A percentile compares a stretch with the other conserved stretches of the same genome.
Conservation (phyloP, 2,888 invertebrate species). For the Cantharis nigra region DNA sequence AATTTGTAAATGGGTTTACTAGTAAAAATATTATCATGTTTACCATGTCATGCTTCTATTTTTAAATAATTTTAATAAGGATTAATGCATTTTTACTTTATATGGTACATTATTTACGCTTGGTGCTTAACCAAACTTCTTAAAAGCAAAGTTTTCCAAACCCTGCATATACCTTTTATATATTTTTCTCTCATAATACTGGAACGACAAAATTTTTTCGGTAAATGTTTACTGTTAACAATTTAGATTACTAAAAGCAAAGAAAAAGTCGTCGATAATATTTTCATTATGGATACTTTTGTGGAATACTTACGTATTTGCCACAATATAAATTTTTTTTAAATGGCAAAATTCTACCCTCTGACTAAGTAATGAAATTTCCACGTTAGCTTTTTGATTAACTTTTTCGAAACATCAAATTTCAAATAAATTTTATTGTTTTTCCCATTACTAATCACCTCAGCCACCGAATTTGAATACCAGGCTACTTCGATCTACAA, state of each 20-base stretch:
- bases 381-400: background rate
- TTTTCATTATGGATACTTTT: background rate
- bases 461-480: background rate
- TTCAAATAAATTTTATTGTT: background rate
- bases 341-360: background rate
- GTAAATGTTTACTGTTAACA: background rate
- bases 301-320: too few relatives aligned
- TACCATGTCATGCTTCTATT: background rate
- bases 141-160: background rate
- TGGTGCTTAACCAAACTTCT: background rate
- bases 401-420: background rate
- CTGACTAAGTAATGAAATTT: background rate
- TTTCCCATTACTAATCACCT: background rate
- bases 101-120: background rate
- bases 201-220: background rate
- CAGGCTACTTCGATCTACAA: background rate
- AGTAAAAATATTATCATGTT: background rate
- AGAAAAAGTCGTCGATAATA: background rate
- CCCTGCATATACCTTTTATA: background rate
- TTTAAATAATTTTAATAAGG: background rate
- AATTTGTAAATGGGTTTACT: slow-evolving; percentile 24
- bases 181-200: background rate
- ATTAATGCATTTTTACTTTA: background rate
- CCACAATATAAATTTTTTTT: background rate
- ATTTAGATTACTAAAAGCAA: background rate